Conservation (phyloP, 2,113 vertebrate species). For the Poecilia latipinna region DNA sequence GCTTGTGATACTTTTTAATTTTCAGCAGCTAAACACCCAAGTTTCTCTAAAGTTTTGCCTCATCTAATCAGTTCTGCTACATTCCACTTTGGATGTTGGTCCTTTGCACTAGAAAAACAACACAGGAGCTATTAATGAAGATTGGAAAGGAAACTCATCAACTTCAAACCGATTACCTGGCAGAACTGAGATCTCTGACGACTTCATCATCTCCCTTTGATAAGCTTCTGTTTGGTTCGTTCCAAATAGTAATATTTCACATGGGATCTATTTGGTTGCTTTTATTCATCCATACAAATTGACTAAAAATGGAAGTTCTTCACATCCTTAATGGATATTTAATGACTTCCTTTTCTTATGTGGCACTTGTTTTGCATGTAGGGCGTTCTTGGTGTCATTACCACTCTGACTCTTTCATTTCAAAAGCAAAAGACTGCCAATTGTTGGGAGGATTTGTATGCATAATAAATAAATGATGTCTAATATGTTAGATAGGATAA, state of each 20-base stretch:
- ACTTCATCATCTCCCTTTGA: not conserved
- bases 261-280: not conserved
- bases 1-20: too few relatives aligned
- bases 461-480: not conserved
- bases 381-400: not conserved
- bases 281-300: conserved; percentile 4
- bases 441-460: not conserved
- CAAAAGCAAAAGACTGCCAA: not conserved
- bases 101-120: not conserved
- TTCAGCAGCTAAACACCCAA: too few relatives aligned
- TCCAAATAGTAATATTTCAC: not conserved
- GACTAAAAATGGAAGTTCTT: not conserved
- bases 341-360: not conserved
- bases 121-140: not conserved
- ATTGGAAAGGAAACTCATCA: conserved; percentile 33
- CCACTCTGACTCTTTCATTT: not conserved
- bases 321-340: not conserved
- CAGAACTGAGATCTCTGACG: conserved; percentile 3
- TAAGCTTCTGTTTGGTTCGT: not conserved
- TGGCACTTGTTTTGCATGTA: not conserved
- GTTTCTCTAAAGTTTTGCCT: not conserved
- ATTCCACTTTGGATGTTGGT: not conserved
- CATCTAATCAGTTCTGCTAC: not conserved
- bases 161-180: conserved; percentile 11
- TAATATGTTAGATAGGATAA: not conserved